Base-by-base conservation (phyloP, 2,888 invertebrate genomes). In the Polylopha cassiicola region DNA sequence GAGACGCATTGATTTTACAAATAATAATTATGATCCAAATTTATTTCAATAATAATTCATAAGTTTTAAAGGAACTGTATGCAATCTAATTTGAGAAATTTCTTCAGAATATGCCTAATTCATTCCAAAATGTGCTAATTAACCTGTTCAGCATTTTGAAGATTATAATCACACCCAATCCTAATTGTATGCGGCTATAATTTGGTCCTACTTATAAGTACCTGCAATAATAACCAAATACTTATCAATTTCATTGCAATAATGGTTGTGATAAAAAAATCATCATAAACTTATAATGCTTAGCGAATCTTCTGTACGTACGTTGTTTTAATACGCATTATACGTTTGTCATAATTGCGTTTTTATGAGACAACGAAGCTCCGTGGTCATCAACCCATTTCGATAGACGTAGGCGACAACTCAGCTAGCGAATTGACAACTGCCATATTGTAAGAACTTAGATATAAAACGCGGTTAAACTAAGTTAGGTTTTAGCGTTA, bases 371-470 rank as follows among this genome's bases (percentile, higher is more conserved):
- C 61, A 65, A 67, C 61, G 58, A 68, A 66, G 61, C 53, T 63
- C 64, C 63, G 70, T 67, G 70, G 65, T 72, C 61, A 60, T 45
- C 55, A 61, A 65, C 70, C 71, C 71, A 72, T 73, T 71, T 62
- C 59, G 60, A 50, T 58, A 62, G 58, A 48, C 50, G 55, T 59
- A 68, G 62, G 56, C 52, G 64, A 69, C 79, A 81, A 81, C 78
- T 73, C 79, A 78, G 84, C 84, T 85, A 85, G 80, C 81, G 69
- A 78, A 74, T 75, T 74, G 77, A 81, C 75, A 79, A 85, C 85
- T 84, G 85, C 85, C 85, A 85, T 85, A 85, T 73, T 75, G 73
- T 85, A 82, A 84, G 80, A 59, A 77, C 67, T 61, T 80, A 80
- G 73, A 57, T 66, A 53, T 73, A 71, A n/a, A 70, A 62, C 62